Evolutionary conservation across 2,797 vertebrate species (phyloP).

Genomic region (Galagoides demidoff): DNA sequence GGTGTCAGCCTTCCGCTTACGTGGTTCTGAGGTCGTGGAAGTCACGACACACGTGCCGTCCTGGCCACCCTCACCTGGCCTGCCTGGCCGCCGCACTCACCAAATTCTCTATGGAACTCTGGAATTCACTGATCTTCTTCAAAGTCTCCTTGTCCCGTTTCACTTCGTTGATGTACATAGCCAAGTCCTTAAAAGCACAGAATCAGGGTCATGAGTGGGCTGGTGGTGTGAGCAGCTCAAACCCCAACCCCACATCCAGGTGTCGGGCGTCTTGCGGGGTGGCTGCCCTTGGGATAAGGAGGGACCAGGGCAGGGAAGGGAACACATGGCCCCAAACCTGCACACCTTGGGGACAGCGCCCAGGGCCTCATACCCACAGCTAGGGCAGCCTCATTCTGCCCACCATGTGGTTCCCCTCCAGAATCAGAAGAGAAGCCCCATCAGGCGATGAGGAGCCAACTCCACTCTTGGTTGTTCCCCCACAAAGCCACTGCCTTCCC

Average conservation of each 20-base stretch:
- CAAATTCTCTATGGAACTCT: conserved; percentile 98
- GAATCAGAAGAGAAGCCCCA: accelerated
- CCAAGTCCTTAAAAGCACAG: conserved; percentile 91
- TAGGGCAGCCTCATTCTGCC: accelerated
- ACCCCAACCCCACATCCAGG: accelerated
- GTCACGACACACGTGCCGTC: not conserved
- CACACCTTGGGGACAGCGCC: accelerated
- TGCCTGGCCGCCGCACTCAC: conserved; percentile 86
- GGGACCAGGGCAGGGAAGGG: not conserved
- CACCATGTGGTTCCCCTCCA: accelerated
- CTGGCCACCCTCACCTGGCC: not conserved
- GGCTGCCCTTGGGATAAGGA: accelerated
- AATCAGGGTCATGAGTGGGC: accelerated
- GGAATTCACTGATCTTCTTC: conserved; percentile 99
- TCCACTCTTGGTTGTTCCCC: accelerated
- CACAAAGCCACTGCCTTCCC: accelerated
- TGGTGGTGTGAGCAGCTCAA: not conserved
- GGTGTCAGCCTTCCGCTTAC: accelerated
- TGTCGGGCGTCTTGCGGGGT: accelerated
- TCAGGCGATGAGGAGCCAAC: not conserved
- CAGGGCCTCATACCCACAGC: not conserved
- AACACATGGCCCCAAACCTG: accelerated
- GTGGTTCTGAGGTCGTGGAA: no score
- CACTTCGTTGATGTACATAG: conserved; percentile 99
- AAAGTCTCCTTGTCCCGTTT: conserved; percentile 99